These are phyloP conservation scores for Andrena praecox DNA, from an alignment of 2,888 invertebrate species.

Conservation along the genomic window DNA sequence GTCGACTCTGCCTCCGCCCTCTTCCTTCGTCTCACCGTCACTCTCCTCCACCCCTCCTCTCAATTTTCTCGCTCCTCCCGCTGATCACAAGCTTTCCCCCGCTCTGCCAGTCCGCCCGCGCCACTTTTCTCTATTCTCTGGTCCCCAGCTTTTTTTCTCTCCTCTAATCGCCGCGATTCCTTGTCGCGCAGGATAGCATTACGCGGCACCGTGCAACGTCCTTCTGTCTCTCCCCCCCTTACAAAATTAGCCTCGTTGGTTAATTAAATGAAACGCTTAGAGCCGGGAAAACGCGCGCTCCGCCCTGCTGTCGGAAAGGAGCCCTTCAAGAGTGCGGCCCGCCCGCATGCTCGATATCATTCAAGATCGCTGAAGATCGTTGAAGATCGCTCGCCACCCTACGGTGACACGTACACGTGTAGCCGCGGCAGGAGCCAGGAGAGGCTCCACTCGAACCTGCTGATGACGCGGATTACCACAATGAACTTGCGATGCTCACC, in stretches of 20 bases:
- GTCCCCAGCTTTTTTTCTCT: not conserved
- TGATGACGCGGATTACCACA: conserved; percentile 81
- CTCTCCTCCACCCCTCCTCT: not conserved
- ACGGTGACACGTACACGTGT: conserved; percentile 69
- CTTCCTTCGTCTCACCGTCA: not conserved
- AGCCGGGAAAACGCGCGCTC: not conserved
- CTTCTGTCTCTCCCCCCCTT: too few relatives aligned
- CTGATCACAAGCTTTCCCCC: not conserved
- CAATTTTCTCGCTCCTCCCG: not conserved
- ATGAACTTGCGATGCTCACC: conserved; percentile 82
- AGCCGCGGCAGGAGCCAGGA: conserved; percentile 43
- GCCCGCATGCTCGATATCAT: conserved; percentile 49
- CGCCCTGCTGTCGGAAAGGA: not conserved
- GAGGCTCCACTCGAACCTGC: conserved; percentile 77
- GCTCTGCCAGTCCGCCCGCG: not conserved
- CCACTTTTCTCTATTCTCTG: too few relatives aligned
- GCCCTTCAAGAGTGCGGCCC: conserved; percentile 1
- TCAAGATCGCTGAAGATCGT: conserved; percentile 45
- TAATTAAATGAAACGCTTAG: too few relatives aligned
- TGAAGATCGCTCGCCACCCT: conserved; percentile 55
- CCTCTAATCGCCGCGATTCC: not conserved
- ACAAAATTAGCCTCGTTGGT: too few relatives aligned
- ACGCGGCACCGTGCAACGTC: too few relatives aligned
- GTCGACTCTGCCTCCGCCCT: conserved; percentile 33
- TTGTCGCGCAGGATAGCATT: not conserved